Conservation (phyloP, 2,113 vertebrate genomes). For the Eira barbara region DNA sequence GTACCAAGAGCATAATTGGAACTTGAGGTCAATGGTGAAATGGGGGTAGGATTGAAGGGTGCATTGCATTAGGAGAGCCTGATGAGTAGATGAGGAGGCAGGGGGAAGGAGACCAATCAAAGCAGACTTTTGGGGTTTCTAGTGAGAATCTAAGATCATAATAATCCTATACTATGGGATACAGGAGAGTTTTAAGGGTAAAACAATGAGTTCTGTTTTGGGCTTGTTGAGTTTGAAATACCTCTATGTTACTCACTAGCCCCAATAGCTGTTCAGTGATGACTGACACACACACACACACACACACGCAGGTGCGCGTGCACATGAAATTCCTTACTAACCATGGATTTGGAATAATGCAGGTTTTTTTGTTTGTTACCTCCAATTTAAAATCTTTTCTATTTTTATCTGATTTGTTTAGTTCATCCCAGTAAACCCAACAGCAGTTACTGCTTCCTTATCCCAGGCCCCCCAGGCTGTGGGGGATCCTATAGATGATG, state of each 20-base stretch:
- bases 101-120: neutral
- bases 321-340: neutral
- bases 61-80: neutral
- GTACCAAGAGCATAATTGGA: neutral
- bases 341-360: neutral
- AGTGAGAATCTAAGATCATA: neutral
- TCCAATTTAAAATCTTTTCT: neutral
- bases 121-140: neutral
- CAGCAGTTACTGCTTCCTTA: neutral
- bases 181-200: conserved; percentile 3
- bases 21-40: neutral
- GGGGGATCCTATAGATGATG: neutral
- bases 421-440: neutral
- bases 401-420: neutral
- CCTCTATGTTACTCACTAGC: neutral
- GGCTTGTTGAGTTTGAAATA: conserved; percentile 4
- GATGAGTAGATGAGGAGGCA: neutral
- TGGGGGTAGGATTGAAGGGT: neutral
- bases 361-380: neutral
- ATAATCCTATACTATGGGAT: neutral
- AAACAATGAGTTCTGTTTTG: neutral
- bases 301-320: neutral
- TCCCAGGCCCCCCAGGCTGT: neutral
- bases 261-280: neutral
- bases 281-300: neutral